Percentiles rank a stretch among this genome's conserved stretches.
These are phyloP conservation scores for Channa striata DNA, from an alignment of 2,797 vertebrate genomes.

Conservation along the genomic window DNA sequence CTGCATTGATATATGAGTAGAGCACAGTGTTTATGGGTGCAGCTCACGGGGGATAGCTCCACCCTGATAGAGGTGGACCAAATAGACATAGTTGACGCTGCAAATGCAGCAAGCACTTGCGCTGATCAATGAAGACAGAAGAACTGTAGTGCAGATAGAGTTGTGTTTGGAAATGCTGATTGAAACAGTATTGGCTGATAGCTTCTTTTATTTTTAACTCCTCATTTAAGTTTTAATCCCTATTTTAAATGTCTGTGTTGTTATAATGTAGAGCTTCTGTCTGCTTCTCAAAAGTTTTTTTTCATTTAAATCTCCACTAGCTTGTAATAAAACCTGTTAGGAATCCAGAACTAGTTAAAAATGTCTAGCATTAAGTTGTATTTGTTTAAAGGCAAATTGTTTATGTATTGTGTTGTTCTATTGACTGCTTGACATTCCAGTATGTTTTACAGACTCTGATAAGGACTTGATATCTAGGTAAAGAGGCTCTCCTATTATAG, in stretches of 20 bases:
- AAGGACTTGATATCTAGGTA: constrained; percentile 64
- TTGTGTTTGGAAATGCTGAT: constrained; percentile 28
- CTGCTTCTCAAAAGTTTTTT: background rate
- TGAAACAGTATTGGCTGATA: constrained; percentile 43
- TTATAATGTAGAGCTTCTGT: background rate
- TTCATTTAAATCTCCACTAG: constrained; percentile 3
- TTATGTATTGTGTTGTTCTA: constrained; percentile 57
- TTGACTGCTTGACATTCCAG: constrained; percentile 69
- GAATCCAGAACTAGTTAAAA: constrained; percentile 19
- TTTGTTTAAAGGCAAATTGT: constrained; percentile 57
- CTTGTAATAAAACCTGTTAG: constrained; percentile 29
- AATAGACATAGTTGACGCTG: constrained; percentile 50
- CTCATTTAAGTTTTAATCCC: constrained; percentile 2
- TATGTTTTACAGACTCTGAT: constrained; percentile 55
- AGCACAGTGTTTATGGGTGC: constrained; percentile 42
- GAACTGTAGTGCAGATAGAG: constrained; percentile 47
- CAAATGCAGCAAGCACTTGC: constrained; percentile 45
- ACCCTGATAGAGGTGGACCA: constrained; percentile 44
- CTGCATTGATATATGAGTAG: constrained; percentile 60
- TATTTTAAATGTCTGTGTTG: constrained; percentile 5
- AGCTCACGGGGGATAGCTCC: constrained; percentile 51
- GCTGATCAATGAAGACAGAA: constrained; percentile 70
- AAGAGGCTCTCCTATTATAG: constrained; percentile 62
- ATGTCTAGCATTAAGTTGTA: constrained; percentile 32
- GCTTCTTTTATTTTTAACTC: constrained; percentile 39